Conservation (phyloP, 2,113 vertebrate species). For the Nothoprocta perdicaria region DNA sequence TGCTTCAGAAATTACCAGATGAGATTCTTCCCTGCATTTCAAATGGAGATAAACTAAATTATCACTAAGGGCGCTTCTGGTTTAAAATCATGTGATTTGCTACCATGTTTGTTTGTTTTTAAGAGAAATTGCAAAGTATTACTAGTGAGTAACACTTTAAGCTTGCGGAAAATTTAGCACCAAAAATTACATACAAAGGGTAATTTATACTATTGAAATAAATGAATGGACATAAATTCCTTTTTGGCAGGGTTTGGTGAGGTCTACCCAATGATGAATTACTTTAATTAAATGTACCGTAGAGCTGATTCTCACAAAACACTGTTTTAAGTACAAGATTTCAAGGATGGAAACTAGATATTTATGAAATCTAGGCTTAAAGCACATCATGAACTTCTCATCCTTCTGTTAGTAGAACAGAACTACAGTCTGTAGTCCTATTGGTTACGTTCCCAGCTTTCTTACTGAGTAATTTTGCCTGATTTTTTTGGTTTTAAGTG, state of each 20-base stretch:
- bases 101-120: neutral
- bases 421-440: no score
- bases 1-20: neutral
- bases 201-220: neutral
- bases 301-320: neutral
- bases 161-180: neutral
- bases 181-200: neutral
- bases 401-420: neutral
- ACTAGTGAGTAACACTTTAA: neutral
- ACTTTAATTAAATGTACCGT: neutral
- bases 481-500: neutral
- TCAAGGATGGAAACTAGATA: neutral
- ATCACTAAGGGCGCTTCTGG: fast-evolving
- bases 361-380: neutral
- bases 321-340: neutral
- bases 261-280: neutral
- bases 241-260: neutral
- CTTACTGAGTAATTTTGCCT: neutral
- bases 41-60: neutral
- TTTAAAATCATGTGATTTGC: neutral
- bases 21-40: neutral
- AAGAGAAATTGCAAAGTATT: neutral
- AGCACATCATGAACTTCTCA: neutral
- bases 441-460: neutral
- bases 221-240: neutral